Evolutionary conservation across 1,140 invertebrate species (phyloP).

Genomic region (Metopolophium dirhodum): DNA sequence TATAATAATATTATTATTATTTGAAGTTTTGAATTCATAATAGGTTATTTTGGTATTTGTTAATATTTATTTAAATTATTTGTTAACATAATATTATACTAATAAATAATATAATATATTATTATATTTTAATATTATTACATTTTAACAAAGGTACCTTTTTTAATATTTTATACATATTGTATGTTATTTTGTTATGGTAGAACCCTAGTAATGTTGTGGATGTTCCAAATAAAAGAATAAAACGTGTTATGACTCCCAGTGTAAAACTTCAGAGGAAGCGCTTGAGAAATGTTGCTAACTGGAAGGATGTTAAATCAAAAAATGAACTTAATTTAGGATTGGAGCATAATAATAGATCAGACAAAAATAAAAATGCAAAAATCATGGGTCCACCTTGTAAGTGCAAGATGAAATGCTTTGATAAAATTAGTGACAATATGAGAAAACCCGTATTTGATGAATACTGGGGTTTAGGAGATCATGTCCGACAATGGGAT

Average conservation of each 20-base stretch:
- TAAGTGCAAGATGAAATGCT: background rate
- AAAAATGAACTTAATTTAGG: background rate
- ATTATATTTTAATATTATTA: no score
- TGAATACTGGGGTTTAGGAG: no score
- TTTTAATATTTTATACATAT: no score
- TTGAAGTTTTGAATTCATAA: no score
- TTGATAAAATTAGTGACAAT: background rate
- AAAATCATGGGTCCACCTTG: background rate
- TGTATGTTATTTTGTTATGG: background rate
- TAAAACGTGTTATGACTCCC: slow-evolving; percentile 5
- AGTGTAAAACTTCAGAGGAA: background rate
- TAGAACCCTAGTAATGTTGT: background rate
- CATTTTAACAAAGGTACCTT: no score
- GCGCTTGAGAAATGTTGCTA: background rate
- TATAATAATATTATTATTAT: no score
- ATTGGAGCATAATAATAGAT: background rate
- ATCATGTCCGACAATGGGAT: no score
- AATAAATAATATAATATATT: no score
- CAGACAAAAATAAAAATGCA: background rate
- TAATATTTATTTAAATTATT: no score
- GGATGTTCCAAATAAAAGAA: background rate
- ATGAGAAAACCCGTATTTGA: background rate
- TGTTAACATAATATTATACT: no score
- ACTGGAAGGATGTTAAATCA: background rate
- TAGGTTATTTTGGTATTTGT: no score